Evolutionary conservation across 1,140 invertebrate genomes (phyloP), one percentile per base, ranked within the genome.

Genomic region (Neodiprion fabricii): DNA sequence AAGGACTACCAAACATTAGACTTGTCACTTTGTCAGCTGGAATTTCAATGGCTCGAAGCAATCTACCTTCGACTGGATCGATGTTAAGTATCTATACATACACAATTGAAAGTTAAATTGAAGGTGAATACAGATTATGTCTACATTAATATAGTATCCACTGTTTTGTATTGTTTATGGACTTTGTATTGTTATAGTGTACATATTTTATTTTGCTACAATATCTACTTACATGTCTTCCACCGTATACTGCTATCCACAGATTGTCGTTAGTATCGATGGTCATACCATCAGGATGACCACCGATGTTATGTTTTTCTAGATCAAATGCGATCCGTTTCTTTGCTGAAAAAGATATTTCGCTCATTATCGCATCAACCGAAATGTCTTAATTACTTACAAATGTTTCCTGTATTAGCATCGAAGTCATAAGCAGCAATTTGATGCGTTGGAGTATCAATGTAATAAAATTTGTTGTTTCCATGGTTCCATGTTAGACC

Each of bases 401-500:
- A 88, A 61, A 93, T 91, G 12, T 90, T 86, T 28, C 94, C 95
- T 7, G 87, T 91, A 4, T 90, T 85, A 9, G 93, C 87, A 79
- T 96, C 91, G 79, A 93, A 97, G 82, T 97, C 93, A 80, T 94
- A 97, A 48, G 90, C 90, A 65, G 91, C 90, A 48, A 96, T 89
- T 80, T 91, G 89, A 69, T 86, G 87, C 9, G 93, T 93, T 11
- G 91, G 89, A 2, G 94, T 92, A 82, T 96, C 94, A 1, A 95
- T 94, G 81, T 94, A 96, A 84, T 94, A 96, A 86, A 96, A 92
- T 47, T 91, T 92, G 40, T 91, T 91, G 74, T 92, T 91, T 67
- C 92, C 90, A 8, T 88, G 81, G 77, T 92, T 93, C 96, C 96
- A 97, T 9, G 92, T 92, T 8, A 97, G 83, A 0, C 96, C 96